These are phyloP conservation scores for Sphaerodactylus townsendi DNA, from an alignment of 2,113 vertebrate genomes.

Conservation along the genomic window DNA sequence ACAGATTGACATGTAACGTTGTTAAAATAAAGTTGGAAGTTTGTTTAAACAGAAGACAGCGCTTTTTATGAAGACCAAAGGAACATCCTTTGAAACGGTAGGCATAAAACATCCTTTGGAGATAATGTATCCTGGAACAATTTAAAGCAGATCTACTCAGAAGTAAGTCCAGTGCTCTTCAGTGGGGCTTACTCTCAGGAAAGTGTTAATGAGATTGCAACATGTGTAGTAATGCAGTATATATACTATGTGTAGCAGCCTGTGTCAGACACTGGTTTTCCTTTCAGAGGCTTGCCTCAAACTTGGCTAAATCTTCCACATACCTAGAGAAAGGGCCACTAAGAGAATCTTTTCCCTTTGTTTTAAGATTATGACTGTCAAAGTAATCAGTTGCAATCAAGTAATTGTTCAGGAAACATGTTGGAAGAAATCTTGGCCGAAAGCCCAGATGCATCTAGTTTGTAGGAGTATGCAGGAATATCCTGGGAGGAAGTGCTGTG, in stretches of 20 bases:
- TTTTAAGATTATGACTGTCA: background rate
- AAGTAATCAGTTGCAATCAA: background rate
- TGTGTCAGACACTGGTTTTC: background rate
- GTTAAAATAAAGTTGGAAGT: too few relatives aligned
- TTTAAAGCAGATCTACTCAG: too few relatives aligned
- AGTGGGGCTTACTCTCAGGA: too few relatives aligned
- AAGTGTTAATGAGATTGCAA: too few relatives aligned
- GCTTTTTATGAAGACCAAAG: too few relatives aligned
- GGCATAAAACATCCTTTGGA: too few relatives aligned
- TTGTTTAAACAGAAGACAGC: too few relatives aligned
- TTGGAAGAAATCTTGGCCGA: background rate
- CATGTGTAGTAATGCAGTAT: background rate
- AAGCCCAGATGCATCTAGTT: background rate
- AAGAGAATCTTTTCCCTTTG: background rate
- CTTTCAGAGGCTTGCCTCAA: background rate
- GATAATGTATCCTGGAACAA: too few relatives aligned
- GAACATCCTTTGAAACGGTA: too few relatives aligned
- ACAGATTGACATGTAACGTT: too few relatives aligned
- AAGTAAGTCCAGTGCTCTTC: too few relatives aligned
- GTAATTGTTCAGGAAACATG: background rate
- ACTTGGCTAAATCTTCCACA: background rate
- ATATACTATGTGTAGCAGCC: too few relatives aligned
- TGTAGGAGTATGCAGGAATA: background rate
- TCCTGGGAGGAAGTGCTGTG: background rate
- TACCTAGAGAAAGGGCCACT: background rate